A percentile compares a stretch with the other conserved stretches of the same genome.
These are phyloP conservation scores for Karalla daura DNA, from an alignment of 2,797 vertebrate genomes.

Conservation along the genomic window DNA sequence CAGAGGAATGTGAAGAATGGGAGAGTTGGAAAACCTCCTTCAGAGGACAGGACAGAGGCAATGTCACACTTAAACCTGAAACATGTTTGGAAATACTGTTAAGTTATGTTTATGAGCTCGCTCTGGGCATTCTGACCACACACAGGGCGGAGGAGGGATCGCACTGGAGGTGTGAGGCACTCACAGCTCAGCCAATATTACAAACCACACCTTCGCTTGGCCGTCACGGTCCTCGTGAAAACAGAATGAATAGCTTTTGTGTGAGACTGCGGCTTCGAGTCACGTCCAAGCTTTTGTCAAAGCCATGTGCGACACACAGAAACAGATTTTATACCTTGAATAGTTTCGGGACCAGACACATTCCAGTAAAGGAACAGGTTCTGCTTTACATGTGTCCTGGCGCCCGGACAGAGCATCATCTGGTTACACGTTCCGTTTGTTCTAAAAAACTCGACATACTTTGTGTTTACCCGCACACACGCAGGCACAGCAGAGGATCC, in stretches of 20 bases:
- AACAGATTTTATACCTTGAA: slow-evolving; percentile 9
- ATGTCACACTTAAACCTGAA: slow-evolving; percentile 57
- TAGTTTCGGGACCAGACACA: slow-evolving; percentile 17
- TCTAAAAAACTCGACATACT: slow-evolving; percentile 57
- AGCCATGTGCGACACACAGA: background rate
- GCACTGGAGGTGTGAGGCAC: background rate
- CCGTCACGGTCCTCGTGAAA: slow-evolving; percentile 15
- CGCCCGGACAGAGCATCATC: slow-evolving; percentile 50
- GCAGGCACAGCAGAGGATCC: slow-evolving; percentile 44
- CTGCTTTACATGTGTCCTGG: slow-evolving; percentile 63
- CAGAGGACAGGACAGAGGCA: slow-evolving; percentile 15
- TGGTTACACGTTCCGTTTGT: slow-evolving; percentile 46
- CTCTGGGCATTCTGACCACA: slow-evolving; percentile 36
- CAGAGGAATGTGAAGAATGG: slow-evolving; percentile 67
- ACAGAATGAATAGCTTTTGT: slow-evolving; percentile 20
- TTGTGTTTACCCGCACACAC: slow-evolving; percentile 64
- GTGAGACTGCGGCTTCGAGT: slow-evolving; percentile 1
- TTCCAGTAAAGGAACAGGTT: slow-evolving; percentile 32
- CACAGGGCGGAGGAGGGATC: background rate
- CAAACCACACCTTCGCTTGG: background rate
- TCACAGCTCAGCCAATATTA: slow-evolving; percentile 11
- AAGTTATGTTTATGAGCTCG: slow-evolving; percentile 39
- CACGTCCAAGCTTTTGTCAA: background rate
- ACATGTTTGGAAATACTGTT: slow-evolving; percentile 46
- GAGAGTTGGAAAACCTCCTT: slow-evolving; percentile 40